A percentile compares a stretch with the other conserved stretches of the same genome.
These are phyloP conservation scores for Drosophila cardini DNA, from an alignment of 1,140 invertebrate species.

Conservation along the genomic window DNA sequence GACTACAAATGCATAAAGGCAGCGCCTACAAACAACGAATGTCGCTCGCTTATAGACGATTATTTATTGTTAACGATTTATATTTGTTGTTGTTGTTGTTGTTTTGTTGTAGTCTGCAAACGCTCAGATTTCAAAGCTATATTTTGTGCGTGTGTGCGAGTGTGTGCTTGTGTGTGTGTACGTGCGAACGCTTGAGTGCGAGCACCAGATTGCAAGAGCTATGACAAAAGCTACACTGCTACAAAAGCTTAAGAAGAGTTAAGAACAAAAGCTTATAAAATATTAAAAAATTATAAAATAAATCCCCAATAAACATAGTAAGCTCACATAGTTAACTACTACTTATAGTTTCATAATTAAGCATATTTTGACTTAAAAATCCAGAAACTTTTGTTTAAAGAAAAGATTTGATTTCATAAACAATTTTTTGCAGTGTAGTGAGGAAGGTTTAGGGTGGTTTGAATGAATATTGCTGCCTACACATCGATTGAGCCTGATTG, in stretches of 20 bases:
- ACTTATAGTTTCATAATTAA: too few relatives aligned
- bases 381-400: too few relatives aligned
- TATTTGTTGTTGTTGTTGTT: constrained; percentile 59
- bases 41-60: constrained; percentile 71
- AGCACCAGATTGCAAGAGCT: constrained; percentile 66
- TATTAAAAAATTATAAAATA: too few relatives aligned
- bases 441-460: background rate
- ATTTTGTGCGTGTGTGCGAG: constrained; percentile 10
- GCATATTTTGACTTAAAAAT: too few relatives aligned
- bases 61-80: constrained; percentile 83
- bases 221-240: too few relatives aligned
- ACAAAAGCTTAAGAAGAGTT: too few relatives aligned
- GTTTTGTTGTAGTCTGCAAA: constrained; percentile 23
- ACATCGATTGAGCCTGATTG: constrained; percentile 78
- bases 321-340: too few relatives aligned
- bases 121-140: constrained; percentile 71
- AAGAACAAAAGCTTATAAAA: too few relatives aligned
- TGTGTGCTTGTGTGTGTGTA: constrained; percentile 40
- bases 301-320: too few relatives aligned
- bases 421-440: too few relatives aligned
- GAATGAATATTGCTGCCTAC: constrained; percentile 45
- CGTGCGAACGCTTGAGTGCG: constrained; percentile 72
- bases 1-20: constrained; percentile 81
- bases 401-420: too few relatives aligned
- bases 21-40: constrained; percentile 52